Percentiles rank a stretch among this genome's conserved stretches.
phyloP scores from a whole-genome alignment of 2,113 vertebrate species.

The Columba livia region DNA sequence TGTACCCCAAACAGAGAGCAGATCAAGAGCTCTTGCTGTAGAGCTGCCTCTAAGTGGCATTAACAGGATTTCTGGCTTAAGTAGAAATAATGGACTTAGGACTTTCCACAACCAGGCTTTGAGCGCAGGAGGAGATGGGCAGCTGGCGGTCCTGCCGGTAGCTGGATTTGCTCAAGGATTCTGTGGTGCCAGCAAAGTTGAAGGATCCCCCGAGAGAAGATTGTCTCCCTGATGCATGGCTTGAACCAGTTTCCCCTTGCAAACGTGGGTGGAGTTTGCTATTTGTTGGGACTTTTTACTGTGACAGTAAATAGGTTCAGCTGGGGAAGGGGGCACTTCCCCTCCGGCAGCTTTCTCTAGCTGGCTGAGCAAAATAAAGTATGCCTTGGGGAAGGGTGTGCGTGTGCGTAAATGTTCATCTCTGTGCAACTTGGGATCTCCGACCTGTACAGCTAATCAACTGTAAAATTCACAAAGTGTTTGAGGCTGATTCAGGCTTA shows the following conservation, averaged over 20 bases:
- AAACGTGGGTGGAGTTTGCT: not conserved
- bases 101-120: constrained; percentile 31
- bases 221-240: constrained; percentile 5
- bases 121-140: not conserved
- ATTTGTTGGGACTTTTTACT: constrained; percentile 18
- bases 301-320: constrained; percentile 4
- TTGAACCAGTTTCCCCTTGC: constrained; percentile 19
- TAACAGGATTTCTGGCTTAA: constrained; percentile 54
- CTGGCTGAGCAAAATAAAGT: constrained; percentile 18
- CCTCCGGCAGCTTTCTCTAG: not conserved
- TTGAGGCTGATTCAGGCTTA: constrained; percentile 41
- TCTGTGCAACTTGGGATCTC: not conserved
- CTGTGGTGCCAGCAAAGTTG: not conserved
- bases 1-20: not conserved
- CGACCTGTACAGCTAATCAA: not conserved
- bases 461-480: constrained; percentile 20
- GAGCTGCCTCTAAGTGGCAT: constrained; percentile 32
- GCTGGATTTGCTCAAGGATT: constrained; percentile 27
- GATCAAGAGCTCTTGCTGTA: constrained; percentile 19
- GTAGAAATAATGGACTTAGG: constrained; percentile 28
- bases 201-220: constrained; percentile 20
- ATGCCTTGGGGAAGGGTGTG: constrained; percentile 42
- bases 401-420: constrained; percentile 9
- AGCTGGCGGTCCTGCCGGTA: not conserved
- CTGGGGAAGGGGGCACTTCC: not conserved